phyloP scores from a whole-genome alignment of 1,140 invertebrate species.

The Xylocopa sonorina region DNA sequence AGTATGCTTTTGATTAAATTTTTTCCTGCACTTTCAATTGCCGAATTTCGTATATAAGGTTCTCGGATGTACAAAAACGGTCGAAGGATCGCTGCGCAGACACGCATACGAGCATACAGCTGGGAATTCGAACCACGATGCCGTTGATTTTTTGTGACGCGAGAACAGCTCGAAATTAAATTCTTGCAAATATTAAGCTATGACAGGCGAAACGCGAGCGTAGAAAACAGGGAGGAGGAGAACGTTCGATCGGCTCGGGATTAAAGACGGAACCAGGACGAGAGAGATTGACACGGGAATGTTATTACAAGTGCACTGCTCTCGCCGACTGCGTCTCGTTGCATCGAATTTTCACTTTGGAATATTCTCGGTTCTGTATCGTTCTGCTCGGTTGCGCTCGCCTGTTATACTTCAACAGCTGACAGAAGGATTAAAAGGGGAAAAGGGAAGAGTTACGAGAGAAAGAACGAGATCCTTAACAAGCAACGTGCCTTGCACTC shows the following conservation, averaged over 20 bases:
- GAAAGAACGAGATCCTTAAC: not conserved
- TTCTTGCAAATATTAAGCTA: slow-evolving; percentile 61
- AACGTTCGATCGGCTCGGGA: not conserved
- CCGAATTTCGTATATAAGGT: not conserved
- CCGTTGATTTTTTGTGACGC: slow-evolving; percentile 41
- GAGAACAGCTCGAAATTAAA: slow-evolving; percentile 66
- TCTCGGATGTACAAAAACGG: not conserved
- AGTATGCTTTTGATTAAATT: not conserved
- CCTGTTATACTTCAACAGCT: not conserved
- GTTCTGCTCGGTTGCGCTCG: not conserved
- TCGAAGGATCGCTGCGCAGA: not conserved
- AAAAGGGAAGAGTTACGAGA: not conserved
- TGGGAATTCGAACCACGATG: slow-evolving; percentile 33
- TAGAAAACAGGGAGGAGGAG: not conserved
- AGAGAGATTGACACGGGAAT: slow-evolving; percentile 35
- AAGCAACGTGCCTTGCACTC: not conserved
- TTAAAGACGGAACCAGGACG: slow-evolving; percentile 14
- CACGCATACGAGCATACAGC: no score
- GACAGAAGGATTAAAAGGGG: not conserved
- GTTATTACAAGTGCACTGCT: slow-evolving; percentile 40
- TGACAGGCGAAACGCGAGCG: not conserved
- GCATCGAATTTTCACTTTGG: not conserved
- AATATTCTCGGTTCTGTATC: not conserved
- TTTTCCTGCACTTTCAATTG: not conserved
- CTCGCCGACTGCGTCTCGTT: not conserved